Conservation (phyloP, 2,113 vertebrate genomes). For the Ochotona princeps region DNA sequence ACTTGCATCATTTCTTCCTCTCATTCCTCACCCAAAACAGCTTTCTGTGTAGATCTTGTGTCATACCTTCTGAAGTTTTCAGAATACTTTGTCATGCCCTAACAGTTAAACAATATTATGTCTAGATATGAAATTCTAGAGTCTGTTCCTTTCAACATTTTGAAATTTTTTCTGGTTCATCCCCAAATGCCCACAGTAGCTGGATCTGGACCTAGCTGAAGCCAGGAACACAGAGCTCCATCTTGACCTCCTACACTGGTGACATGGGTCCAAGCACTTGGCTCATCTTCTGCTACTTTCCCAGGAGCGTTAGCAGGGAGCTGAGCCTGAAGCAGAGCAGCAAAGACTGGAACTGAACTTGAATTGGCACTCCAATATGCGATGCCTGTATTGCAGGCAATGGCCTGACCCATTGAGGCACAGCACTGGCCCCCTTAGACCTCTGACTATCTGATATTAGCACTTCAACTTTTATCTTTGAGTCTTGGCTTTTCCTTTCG, state of each 20-base stretch:
- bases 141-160: background rate
- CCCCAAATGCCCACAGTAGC: too few relatives aligned
- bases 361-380: too few relatives aligned
- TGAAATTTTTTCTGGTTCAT: background rate
- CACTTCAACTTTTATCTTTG: background rate
- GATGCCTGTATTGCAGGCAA: too few relatives aligned
- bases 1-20: background rate
- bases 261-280: too few relatives aligned
- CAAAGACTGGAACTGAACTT: too few relatives aligned
- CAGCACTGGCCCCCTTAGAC: background rate
- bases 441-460: background rate
- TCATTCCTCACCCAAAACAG: background rate
- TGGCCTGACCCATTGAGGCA: too few relatives aligned
- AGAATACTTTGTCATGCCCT: slow-evolving; percentile 5
- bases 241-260: too few relatives aligned
- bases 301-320: too few relatives aligned
- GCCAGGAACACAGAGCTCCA: too few relatives aligned
- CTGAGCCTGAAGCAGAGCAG: too few relatives aligned
- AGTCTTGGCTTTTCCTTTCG: background rate
- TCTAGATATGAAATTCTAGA: background rate
- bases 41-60: background rate
- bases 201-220: too few relatives aligned
- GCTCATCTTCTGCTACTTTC: too few relatives aligned
- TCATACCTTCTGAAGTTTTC: slow-evolving; percentile 1
- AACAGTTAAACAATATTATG: background rate